A percentile compares a stretch with the other conserved stretches of the same genome.
Evolutionary conservation across 2,113 vertebrate species (phyloP).

Genomic region (Prinia subflava): DNA sequence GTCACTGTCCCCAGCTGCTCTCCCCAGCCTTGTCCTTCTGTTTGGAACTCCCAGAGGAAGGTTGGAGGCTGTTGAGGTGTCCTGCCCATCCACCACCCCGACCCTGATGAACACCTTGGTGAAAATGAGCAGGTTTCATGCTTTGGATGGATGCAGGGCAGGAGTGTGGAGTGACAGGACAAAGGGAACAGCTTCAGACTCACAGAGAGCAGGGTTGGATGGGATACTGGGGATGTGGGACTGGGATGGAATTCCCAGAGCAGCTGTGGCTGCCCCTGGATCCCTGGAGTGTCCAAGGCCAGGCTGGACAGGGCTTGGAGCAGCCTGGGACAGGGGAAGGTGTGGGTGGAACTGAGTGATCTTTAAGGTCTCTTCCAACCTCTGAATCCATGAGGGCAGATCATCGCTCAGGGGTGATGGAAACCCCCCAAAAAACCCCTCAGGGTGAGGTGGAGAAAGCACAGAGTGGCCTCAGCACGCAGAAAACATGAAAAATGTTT

Average conservation of each 20-base stretch:
- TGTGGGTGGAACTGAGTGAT: background rate
- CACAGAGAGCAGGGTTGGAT: background rate
- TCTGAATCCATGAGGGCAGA: background rate
- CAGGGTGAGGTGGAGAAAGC: background rate
- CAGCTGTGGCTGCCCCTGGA: background rate
- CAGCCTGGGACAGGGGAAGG: background rate
- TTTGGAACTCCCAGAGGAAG: background rate
- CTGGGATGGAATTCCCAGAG: background rate
- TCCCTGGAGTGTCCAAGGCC: background rate
- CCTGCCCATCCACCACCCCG: background rate
- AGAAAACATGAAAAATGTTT: too few relatives aligned
- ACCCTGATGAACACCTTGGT: background rate
- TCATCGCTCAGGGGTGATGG: rapidly evolving
- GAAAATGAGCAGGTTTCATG: background rate
- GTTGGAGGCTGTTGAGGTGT: rapidly evolving
- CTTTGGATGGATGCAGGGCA: background rate
- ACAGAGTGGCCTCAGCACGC: background rate
- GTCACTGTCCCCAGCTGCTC: background rate
- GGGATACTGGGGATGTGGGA: rapidly evolving
- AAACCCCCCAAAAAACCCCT: background rate
- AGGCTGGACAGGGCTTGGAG: background rate
- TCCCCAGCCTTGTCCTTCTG: too few relatives aligned
- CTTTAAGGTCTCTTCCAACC: background rate
- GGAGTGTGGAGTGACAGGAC: background rate
- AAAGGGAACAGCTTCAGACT: background rate